Base-by-base conservation (phyloP, 1,140 invertebrate genomes). In the Penaeus vannamei region DNA sequence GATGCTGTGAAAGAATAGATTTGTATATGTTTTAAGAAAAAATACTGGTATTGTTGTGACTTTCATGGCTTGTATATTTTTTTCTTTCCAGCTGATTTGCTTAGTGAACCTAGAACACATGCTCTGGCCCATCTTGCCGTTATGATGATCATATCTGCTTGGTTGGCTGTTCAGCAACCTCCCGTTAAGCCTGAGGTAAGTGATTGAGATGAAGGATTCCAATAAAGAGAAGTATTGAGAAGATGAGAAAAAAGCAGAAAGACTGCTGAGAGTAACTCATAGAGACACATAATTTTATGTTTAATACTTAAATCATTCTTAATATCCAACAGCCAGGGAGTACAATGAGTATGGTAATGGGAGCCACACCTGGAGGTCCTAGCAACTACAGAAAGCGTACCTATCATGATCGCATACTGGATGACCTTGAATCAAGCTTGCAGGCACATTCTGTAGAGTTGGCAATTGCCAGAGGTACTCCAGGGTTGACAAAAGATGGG, bases 81-180 rank as follows among this genome's bases (percentile, higher is more conserved):
- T 36, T 69, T 32, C 26, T 36, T 42, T 72, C 61, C 77, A 90
- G 89, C 64, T 72, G 89, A 90, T 53, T 36, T 90, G 29, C 83
- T 90, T 32, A 83, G 89, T 69, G 85, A 87, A 26, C 84, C 85
- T 42, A 82, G 89, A 46, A 86, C 89, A 59, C 53, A 77, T 42
- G 80, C 85, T 19, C 64, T 90, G 46, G 79, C 84, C 29, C 84
- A 84, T 42, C 80, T 90, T 8, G 84, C 89, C 17, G 89, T 86
- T 32, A 90, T 76, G 66, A 84, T 90, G 81, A 86, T 87, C 32
- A 84, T 90, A 23, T 86, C 84, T 42, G 84, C 84, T 29, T 90
- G 89, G 89, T 46, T 90, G 32, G 77, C 89, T n/a, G 81, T 90
- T 59, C 89, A 90, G 60, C 89, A 89, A 32, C 59, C 81, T 26